A percentile compares a stretch with the other conserved stretches of the same genome.
phyloP scores from a whole-genome alignment of 2,888 invertebrate genomes.

The Hirtodrosophila histrioides region DNA sequence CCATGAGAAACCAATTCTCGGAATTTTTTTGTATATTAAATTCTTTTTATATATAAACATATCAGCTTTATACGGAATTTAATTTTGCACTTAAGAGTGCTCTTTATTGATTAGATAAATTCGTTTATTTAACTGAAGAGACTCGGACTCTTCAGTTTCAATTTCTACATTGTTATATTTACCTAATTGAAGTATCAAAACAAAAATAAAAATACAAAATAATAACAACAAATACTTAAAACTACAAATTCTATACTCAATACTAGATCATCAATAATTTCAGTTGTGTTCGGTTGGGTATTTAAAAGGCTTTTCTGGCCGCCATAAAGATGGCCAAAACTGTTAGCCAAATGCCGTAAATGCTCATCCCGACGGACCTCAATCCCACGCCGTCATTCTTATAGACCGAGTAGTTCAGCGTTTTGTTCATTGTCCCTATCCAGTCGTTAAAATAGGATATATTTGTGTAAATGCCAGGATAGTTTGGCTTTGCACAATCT shows the following conservation, averaged over 20 bases:
- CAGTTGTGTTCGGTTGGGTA: slow-evolving; percentile 2
- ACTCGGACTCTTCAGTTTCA: slow-evolving; percentile 20
- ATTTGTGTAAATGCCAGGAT: slow-evolving; percentile 81
- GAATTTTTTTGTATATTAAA: too few species aligned
- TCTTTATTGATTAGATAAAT: slow-evolving; percentile 40
- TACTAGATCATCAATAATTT: slow-evolving; percentile 24
- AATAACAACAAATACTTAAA: neutral
- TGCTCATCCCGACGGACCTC: neutral
- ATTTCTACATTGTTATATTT: neutral
- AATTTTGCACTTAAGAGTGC: slow-evolving; percentile 7
- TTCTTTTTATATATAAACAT: slow-evolving; percentile 6
- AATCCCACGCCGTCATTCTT: slow-evolving; percentile 4
- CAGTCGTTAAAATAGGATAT: slow-evolving; percentile 64
- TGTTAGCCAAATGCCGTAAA: slow-evolving; percentile 4
- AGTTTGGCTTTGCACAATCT: slow-evolving; percentile 58
- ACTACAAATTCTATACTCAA: slow-evolving; percentile 2
- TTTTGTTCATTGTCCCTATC: slow-evolving; percentile 57
- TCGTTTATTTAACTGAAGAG: neutral
- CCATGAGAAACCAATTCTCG: too few species aligned
- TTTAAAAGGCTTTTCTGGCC: neutral
- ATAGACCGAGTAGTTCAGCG: slow-evolving; percentile 58
- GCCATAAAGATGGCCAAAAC: slow-evolving; percentile 22
- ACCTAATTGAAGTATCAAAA: neutral
- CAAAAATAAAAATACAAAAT: neutral
- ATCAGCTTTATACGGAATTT: slow-evolving; percentile 17